phyloP scores from a whole-genome alignment of 2,888 invertebrate species.

The Baronia brevicornis region DNA sequence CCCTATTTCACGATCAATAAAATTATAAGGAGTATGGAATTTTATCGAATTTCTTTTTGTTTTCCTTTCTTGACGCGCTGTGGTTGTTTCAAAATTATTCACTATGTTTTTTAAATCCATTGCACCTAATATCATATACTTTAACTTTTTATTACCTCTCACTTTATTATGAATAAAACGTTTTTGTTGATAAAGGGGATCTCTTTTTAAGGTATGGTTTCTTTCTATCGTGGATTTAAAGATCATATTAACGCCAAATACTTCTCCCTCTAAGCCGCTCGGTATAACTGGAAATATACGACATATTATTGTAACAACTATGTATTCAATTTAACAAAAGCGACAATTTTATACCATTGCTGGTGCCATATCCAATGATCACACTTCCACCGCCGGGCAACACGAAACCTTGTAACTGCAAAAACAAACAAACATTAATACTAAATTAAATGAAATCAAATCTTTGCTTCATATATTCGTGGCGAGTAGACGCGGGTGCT shows the following conservation, averaged over 20 bases:
- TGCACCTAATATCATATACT: conserved; percentile 48
- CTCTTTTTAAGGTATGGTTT: conserved; percentile 40
- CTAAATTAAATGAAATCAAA: too few species aligned
- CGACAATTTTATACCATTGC: conserved; percentile 67
- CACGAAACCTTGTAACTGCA: conserved; percentile 71
- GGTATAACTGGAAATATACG: conserved; percentile 57
- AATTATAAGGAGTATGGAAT: conserved; percentile 33
- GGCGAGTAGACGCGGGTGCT: conserved; percentile 33
- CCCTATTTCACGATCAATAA: conserved; percentile 37
- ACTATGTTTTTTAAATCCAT: conserved; percentile 40
- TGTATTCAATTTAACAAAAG: not conserved
- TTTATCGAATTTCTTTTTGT: conserved; percentile 31
- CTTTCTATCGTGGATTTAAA: conserved; percentile 73
- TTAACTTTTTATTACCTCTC: conserved; percentile 28
- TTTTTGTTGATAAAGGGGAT: conserved; percentile 43
- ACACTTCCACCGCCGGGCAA: conserved; percentile 78
- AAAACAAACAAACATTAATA: conserved; percentile 24
- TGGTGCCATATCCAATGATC: conserved; percentile 81
- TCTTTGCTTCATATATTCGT: too few species aligned
- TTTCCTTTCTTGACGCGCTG: conserved; percentile 20
- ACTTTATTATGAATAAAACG: conserved; percentile 42
- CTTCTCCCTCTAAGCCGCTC: conserved; percentile 81
- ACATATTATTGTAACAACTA: conserved; percentile 3
- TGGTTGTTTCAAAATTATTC: conserved; percentile 35
- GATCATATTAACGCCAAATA: conserved; percentile 80